Conservation (phyloP, 2,888 invertebrate species). For the Taphrorychus bicolor region DNA sequence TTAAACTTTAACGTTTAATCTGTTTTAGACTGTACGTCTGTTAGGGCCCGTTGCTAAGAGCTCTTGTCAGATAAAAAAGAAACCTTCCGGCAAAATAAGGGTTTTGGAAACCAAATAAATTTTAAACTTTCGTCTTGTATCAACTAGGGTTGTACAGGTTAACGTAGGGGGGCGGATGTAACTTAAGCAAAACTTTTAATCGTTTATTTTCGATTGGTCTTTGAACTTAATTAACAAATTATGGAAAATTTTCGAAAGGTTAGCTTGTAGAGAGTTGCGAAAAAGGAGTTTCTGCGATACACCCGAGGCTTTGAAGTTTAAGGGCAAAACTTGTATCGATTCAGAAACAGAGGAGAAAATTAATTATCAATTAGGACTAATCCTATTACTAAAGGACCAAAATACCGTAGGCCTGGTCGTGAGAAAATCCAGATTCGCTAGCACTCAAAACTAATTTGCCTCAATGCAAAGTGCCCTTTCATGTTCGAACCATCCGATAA, state of each 20-base stretch:
- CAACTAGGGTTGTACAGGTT: conserved; percentile 11
- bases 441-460: conserved; percentile 19
- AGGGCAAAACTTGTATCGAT: conserved; percentile 5
- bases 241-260: background rate
- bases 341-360: background rate
- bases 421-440: conserved; percentile 22
- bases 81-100: conserved; percentile 19
- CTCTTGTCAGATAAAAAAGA: conserved; percentile 24
- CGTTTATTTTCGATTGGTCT: conserved; percentile 6
- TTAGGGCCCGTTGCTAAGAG: conserved; percentile 18
- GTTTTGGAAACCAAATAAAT: conserved; percentile 31
- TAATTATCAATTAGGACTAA: conserved; percentile 21
- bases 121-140: conserved; percentile 21
- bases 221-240: background rate
- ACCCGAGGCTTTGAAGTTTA: too few species aligned
- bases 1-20: conserved; percentile 39
- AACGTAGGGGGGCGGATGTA: background rate
- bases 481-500: conserved; percentile 18
- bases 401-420: conserved; percentile 19
- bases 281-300: too few species aligned
- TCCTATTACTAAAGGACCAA: conserved; percentile 15
- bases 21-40: conserved; percentile 28
- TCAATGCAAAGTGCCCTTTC: conserved; percentile 21
- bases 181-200: background rate
- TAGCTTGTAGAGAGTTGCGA: too few species aligned